Conservation (phyloP, 2,797 vertebrate genomes). For the Xenentodon cancila region DNA sequence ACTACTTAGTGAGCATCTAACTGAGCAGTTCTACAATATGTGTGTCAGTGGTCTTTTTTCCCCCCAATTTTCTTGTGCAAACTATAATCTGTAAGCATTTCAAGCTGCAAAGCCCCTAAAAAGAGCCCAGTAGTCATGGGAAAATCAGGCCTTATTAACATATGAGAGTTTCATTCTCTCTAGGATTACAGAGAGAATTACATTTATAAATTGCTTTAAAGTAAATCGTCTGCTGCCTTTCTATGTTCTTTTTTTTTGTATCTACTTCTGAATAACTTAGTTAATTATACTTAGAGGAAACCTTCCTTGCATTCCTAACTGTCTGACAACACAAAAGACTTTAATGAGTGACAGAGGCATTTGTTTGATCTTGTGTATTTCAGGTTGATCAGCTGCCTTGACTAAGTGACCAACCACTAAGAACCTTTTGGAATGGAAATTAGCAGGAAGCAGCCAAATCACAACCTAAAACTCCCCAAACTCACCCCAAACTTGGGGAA, state of each 20-base stretch:
- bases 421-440: slow-evolving; percentile 59
- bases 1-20: too few species aligned
- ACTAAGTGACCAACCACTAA: slow-evolving; percentile 23
- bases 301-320: neutral
- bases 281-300: slow-evolving; percentile 1
- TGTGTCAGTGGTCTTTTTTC: too few species aligned
- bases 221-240: too few species aligned
- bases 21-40: too few species aligned
- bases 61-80: too few species aligned
- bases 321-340: neutral
- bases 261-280: neutral
- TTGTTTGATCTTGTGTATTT: slow-evolving; percentile 64
- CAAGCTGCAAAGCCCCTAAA: too few species aligned
- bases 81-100: too few species aligned
- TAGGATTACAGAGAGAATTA: too few species aligned
- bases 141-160: too few species aligned
- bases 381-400: slow-evolving; percentile 36
- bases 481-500: slow-evolving; percentile 37
- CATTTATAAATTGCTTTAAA: too few species aligned
- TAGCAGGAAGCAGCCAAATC: slow-evolving; percentile 33
- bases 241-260: neutral
- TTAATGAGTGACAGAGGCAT: slow-evolving; percentile 15
- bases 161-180: too few species aligned
- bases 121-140: too few species aligned
- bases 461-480: slow-evolving; percentile 26